These are phyloP conservation scores for Pleuronectes platessa DNA, from an alignment of 2,113 vertebrate species.

Conservation along the genomic window DNA sequence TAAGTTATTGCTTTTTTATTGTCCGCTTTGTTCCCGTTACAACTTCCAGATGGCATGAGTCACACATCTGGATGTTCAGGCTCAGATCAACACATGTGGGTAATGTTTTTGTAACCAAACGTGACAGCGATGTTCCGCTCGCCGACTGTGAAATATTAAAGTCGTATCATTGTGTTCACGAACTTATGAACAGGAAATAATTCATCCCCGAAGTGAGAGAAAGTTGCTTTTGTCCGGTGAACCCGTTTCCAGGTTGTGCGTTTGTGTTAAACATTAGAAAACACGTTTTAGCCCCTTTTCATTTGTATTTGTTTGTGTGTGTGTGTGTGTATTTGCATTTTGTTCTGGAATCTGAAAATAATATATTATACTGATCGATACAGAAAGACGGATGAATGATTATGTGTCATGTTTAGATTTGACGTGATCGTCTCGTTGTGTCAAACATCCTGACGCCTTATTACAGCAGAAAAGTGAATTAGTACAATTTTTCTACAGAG, in stretches of 20 bases:
- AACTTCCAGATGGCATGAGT: conserved; percentile 47
- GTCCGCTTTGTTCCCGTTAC: conserved; percentile 36
- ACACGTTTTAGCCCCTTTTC: conserved; percentile 39
- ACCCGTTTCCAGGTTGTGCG: conserved; percentile 3
- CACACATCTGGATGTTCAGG: conserved; percentile 57
- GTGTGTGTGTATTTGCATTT: conserved; percentile 3
- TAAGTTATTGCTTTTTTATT: conserved; percentile 72
- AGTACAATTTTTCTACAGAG: conserved; percentile 32
- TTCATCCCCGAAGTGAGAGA: conserved; percentile 9
- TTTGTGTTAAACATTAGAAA: conserved; percentile 16
- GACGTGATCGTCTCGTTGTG: conserved; percentile 6
- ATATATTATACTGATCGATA: conserved; percentile 57
- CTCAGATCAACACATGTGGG: conserved; percentile 51
- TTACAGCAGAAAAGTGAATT: conserved; percentile 4
- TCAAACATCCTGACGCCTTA: neutral
- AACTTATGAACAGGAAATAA: conserved; percentile 34
- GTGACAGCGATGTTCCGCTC: conserved; percentile 30
- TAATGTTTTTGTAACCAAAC: conserved; percentile 42
- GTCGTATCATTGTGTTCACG: conserved; percentile 27
- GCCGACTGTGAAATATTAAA: conserved; percentile 37
- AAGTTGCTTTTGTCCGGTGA: conserved; percentile 1
- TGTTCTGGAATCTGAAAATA: conserved; percentile 58
- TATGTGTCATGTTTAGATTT: conserved; percentile 19
- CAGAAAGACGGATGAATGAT: conserved; percentile 11
- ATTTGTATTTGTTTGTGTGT: conserved; percentile 7